These are phyloP conservation scores for Chlorops oryzae DNA, from an alignment of 1,140 invertebrate species.

Conservation along the genomic window DNA sequence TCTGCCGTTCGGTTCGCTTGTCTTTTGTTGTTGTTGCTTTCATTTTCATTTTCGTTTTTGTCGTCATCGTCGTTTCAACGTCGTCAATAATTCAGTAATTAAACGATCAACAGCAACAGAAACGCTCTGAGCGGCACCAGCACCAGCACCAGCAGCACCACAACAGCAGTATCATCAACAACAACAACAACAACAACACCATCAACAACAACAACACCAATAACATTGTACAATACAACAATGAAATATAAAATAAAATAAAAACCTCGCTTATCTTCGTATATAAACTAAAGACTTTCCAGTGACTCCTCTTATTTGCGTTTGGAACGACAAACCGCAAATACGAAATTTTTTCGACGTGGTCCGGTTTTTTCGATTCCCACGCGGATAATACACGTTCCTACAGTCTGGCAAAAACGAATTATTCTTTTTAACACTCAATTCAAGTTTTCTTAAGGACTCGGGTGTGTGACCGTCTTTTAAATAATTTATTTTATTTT, in stretches of 20 bases:
- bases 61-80: no score
- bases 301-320: conserved; percentile 46
- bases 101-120: no score
- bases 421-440: neutral
- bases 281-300: conserved; percentile 44
- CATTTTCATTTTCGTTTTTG: no score
- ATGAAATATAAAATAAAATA: conserved; percentile 6
- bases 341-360: conserved; percentile 15
- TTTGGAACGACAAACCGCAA: no score
- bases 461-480: no score
- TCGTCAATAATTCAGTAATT: no score
- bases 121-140: conserved; percentile 5
- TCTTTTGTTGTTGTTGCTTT: no score
- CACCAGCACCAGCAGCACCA: conserved; percentile 4
- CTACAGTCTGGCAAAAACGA: neutral
- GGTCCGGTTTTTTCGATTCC: conserved; percentile 1
- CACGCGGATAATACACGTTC: neutral
- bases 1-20: no score
- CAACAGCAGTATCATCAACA: conserved; percentile 4
- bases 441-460: neutral
- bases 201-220: conserved; percentile 10
- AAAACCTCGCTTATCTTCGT: conserved; percentile 38
- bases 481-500: no score
- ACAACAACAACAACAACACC: conserved; percentile 17
- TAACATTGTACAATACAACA: neutral